Conservation (phyloP, 2,113 vertebrate species). For the Etheostoma cragini region DNA sequence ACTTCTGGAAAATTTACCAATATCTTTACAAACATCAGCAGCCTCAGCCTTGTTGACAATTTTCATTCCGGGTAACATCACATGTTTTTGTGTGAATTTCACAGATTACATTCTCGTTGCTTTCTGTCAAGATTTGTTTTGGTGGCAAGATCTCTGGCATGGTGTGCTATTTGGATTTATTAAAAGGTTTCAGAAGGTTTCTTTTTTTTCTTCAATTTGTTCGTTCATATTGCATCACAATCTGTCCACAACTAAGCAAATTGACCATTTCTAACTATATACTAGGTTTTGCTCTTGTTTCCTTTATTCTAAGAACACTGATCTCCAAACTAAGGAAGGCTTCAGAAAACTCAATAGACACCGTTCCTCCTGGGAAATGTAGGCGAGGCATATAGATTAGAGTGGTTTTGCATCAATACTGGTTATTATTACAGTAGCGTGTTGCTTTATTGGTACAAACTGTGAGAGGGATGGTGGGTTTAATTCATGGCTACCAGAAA, state of each 20-base stretch:
- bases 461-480: background rate
- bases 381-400: constrained; percentile 42
- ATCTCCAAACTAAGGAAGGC: constrained; percentile 37
- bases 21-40: background rate
- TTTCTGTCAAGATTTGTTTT: background rate
- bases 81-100: constrained; percentile 18
- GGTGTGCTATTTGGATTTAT: background rate
- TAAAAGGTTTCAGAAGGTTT: too few species aligned
- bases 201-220: too few species aligned
- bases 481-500: constrained; percentile 11
- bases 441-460: constrained; percentile 17
- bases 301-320: constrained; percentile 22
- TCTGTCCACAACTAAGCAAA: too few species aligned
- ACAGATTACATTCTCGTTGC: background rate
- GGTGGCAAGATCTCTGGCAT: background rate
- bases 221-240: too few species aligned
- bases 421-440: constrained; percentile 31
- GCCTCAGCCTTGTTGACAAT: background rate
- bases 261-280: too few species aligned
- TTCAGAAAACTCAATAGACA: constrained; percentile 32
- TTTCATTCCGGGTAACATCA: background rate
- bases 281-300: background rate
- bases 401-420: constrained; percentile 27
- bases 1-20: background rate
- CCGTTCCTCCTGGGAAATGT: constrained; percentile 51